These are phyloP conservation scores for Caenorhabditis latens DNA, from an alignment of 1,140 invertebrate species.

Conservation along the genomic window DNA sequence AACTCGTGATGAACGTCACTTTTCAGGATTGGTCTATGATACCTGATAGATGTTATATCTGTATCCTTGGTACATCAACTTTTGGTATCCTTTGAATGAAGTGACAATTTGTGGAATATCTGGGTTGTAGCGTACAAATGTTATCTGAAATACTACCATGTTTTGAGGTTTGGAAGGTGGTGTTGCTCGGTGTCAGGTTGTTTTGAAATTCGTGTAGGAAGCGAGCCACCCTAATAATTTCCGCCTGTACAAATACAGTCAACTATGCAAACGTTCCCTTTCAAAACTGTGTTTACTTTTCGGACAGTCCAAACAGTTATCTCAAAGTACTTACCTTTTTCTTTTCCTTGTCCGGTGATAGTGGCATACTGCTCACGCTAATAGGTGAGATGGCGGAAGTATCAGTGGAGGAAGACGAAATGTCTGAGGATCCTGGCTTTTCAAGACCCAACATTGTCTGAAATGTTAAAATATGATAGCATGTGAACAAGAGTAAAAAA, in stretches of 20 bases:
- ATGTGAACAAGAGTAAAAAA: not conserved
- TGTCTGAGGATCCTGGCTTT: constrained; percentile 60
- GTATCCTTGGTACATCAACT: constrained; percentile 64
- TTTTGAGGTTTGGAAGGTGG: not conserved
- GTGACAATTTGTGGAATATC: constrained; percentile 64
- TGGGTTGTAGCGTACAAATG: constrained; percentile 61
- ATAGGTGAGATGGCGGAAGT: constrained; percentile 63
- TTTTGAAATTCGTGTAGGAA: constrained; percentile 42
- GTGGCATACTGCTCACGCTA: constrained; percentile 60
- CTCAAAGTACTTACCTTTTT: constrained; percentile 57
- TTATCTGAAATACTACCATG: constrained; percentile 45
- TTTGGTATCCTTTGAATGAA: constrained; percentile 65
- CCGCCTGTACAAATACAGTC: constrained; percentile 28
- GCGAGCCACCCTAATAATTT: constrained; percentile 1
- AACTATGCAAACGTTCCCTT: constrained; percentile 36
- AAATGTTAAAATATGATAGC: not conserved
- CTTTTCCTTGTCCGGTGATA: constrained; percentile 63
- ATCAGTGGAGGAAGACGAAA: constrained; percentile 61
- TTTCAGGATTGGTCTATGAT: not conserved
- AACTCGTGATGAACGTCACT: constrained; percentile 30
- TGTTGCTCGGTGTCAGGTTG: constrained; percentile 39
- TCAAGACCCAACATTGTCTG: constrained; percentile 59
- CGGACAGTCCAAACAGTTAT: constrained; percentile 50
- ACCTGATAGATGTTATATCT: constrained; percentile 66
- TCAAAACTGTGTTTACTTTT: constrained; percentile 36